Percentiles rank a stretch among this genome's conserved stretches.
Evolutionary conservation across 2,113 vertebrate species (phyloP).

Genomic region (Nipponia nippon): DNA sequence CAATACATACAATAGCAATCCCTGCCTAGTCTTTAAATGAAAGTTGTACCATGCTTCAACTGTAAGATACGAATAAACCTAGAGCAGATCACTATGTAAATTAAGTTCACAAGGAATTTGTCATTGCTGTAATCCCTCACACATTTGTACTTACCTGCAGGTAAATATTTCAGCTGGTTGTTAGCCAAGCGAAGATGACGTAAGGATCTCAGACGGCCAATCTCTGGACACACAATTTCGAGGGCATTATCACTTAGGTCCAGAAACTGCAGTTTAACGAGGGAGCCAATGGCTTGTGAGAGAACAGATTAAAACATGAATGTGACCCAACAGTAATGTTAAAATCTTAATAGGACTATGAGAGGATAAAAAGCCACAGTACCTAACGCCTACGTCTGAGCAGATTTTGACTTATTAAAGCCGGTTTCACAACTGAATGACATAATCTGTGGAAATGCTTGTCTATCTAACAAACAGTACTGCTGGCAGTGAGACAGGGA

Average conservation of each 20-base stretch:
- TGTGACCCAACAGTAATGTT: neutral
- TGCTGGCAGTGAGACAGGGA: neutral
- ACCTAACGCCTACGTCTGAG: neutral
- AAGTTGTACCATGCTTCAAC: neutral
- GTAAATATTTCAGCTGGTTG: conserved; percentile 90
- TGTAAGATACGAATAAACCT: neutral
- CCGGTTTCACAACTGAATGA: neutral
- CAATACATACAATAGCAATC: neutral
- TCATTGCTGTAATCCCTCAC: neutral
- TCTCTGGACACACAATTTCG: conserved; percentile 91
- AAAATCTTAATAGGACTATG: neutral
- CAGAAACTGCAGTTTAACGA: conserved; percentile 90
- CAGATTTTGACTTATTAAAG: conserved; percentile 3
- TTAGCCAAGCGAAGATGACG: conserved; percentile 91
- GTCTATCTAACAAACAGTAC: neutral
- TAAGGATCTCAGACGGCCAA: conserved; percentile 88
- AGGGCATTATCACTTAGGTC: conserved; percentile 95
- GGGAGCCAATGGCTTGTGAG: conserved; percentile 86
- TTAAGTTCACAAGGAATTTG: neutral
- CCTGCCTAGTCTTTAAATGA: neutral
- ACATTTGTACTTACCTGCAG: conserved; percentile 75
- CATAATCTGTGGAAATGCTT: neutral
- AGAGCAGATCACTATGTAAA: neutral
- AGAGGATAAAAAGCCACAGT: neutral
- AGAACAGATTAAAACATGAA: conserved; percentile 48